Conservation (phyloP, 2,888 invertebrate species). For the Dicranocentrus wangi region DNA sequence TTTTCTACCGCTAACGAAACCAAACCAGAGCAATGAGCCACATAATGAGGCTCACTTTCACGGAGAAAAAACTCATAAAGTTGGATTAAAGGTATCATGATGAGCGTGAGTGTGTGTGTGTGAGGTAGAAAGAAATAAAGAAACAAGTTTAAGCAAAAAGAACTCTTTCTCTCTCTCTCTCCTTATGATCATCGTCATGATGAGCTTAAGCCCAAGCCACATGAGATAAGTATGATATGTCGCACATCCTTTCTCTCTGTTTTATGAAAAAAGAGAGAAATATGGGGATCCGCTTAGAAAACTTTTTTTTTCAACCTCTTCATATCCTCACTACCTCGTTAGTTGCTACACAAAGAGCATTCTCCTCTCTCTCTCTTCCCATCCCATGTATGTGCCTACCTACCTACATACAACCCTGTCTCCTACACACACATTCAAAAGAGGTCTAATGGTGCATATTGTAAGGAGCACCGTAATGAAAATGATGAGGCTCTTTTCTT, state of each 20-base stretch:
- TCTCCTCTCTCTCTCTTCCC: neutral
- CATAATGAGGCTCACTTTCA: constrained; percentile 46
- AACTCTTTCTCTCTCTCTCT: neutral
- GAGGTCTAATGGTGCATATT: no score
- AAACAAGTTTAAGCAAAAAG: neutral
- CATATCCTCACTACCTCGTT: neutral
- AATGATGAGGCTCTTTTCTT: no score
- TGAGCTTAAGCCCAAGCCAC: constrained; percentile 9
- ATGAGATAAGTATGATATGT: constrained; percentile 24
- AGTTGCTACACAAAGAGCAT: neutral
- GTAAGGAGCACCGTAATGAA: no score
- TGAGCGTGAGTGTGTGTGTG: constrained; percentile 11
- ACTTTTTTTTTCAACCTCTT: constrained; percentile 3
- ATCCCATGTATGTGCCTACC: no score
- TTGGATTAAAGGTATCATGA: constrained; percentile 40
- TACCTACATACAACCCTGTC: no score
- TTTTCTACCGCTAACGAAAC: constrained; percentile 18
- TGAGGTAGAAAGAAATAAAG: constrained; percentile 12
- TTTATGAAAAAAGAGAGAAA: constrained; percentile 17
- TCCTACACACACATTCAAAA: no score
- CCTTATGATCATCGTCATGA: constrained; percentile 9
- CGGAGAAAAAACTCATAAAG: constrained; percentile 52
- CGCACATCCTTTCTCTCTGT: constrained; percentile 23
- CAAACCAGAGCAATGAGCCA: constrained; percentile 39
- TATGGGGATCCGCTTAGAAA: neutral